Conservation (phyloP, 2,888 invertebrate genomes). For the Palloptera scutellata region DNA sequence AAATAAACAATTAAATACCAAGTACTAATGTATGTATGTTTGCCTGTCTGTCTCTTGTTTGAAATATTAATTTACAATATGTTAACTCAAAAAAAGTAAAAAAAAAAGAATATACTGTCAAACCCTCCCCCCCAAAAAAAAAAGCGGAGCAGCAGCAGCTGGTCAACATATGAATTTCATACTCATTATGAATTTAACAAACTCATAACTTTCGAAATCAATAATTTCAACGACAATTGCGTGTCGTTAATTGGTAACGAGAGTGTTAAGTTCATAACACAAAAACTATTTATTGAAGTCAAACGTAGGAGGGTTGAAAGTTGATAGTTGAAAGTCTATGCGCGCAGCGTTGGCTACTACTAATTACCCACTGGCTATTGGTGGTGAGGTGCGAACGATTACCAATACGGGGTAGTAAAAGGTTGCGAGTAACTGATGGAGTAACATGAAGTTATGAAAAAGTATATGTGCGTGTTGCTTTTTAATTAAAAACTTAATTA, state of each 20-base stretch:
- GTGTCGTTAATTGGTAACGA: constrained; percentile 24
- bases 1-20: too few relatives aligned
- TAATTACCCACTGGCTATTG: neutral
- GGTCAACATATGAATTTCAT: too few relatives aligned
- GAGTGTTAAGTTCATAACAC: constrained; percentile 28
- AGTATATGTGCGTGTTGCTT: constrained; percentile 10
- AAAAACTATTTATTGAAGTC: constrained; percentile 15
- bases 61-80: too few relatives aligned
- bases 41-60: too few relatives aligned
- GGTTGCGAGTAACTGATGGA: neutral
- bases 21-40: too few relatives aligned
- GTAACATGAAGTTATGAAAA: constrained; percentile 7
- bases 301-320: neutral
- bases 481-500: neutral
- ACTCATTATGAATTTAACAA: too few relatives aligned
- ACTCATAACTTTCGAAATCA: constrained; percentile 21
- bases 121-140: too few relatives aligned
- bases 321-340: neutral
- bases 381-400: neutral
- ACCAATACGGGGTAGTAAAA: too few relatives aligned
- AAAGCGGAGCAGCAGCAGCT: too few relatives aligned
- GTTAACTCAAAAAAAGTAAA: too few relatives aligned
- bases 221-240: constrained; percentile 20
- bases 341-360: neutral
- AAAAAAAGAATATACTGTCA: too few relatives aligned